Conservation (phyloP, 2,888 invertebrate species). For the Polylopha cassiicola region DNA sequence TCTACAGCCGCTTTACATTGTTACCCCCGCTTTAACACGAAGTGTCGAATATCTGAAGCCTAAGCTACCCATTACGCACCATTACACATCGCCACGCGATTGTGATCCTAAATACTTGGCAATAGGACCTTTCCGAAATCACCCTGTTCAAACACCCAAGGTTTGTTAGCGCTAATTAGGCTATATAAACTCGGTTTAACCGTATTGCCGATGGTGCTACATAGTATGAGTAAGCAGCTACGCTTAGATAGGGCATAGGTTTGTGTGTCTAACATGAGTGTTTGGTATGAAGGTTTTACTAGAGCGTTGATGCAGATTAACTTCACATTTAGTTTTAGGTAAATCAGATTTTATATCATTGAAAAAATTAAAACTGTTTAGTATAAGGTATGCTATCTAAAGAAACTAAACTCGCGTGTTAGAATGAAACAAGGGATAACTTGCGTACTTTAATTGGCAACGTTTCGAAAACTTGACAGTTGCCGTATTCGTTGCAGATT, state of each 20-base stretch:
- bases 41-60: slow-evolving; percentile 19
- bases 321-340: too few relatives aligned
- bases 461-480: too few relatives aligned
- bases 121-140: slow-evolving; percentile 22
- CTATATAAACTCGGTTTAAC: slow-evolving; percentile 36
- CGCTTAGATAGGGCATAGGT: slow-evolving; percentile 16
- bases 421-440: too few relatives aligned
- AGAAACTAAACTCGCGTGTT: too few relatives aligned
- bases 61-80: slow-evolving; percentile 24
- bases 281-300: slow-evolving; percentile 12
- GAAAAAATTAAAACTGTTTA: too few relatives aligned
- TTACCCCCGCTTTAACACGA: slow-evolving; percentile 7
- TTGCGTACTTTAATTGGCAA: too few relatives aligned
- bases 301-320: too few relatives aligned
- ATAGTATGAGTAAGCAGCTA: slow-evolving; percentile 8
- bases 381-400: too few relatives aligned
- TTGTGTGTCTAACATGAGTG: slow-evolving; percentile 12
- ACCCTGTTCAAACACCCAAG: slow-evolving; percentile 39
- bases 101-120: slow-evolving; percentile 1
- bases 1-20: slow-evolving; percentile 4
- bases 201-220: slow-evolving; percentile 14
- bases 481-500: too few relatives aligned
- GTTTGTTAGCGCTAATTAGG: slow-evolving; percentile 56
- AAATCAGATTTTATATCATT: too few relatives aligned
- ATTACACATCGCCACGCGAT: slow-evolving; percentile 30